Conservation (phyloP, 1,140 invertebrate species). For the Drosophila equinoxialis region DNA sequence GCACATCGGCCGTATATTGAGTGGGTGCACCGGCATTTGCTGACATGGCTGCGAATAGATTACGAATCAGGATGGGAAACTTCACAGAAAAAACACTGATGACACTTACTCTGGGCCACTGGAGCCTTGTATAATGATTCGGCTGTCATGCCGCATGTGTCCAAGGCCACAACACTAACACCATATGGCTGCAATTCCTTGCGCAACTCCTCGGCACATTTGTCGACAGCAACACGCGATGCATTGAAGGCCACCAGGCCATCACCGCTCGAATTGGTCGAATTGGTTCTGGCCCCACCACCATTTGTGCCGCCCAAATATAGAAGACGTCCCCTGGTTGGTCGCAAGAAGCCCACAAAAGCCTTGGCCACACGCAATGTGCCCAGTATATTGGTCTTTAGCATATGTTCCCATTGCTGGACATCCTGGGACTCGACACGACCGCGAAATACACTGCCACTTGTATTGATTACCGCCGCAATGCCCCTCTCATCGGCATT, state of each 20-base stretch:
- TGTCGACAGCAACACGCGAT: conserved; percentile 88
- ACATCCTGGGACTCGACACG: conserved; percentile 88
- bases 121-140: conserved; percentile 86
- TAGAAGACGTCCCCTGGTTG: conserved; percentile 85
- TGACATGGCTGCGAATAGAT: conserved; percentile 48
- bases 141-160: conserved; percentile 88
- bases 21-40: conserved; percentile 70
- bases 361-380: conserved; percentile 89
- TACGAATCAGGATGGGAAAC: neutral
- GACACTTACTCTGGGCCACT: conserved; percentile 84
- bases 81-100: too few relatives aligned
- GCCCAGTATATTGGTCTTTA: conserved; percentile 90
- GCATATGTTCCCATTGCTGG: conserved; percentile 89
- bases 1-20: conserved; percentile 82
- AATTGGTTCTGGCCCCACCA: conserved; percentile 22
- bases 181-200: conserved; percentile 87
- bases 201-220: conserved; percentile 88
- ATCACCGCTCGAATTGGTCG: conserved; percentile 80
- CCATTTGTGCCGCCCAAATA: conserved; percentile 84
- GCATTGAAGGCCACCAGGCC: conserved; percentile 88
- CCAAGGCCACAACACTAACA: conserved; percentile 89
- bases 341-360: conserved; percentile 88
- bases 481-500: conserved; percentile 92
- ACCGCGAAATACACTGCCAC: conserved; percentile 88
- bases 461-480: conserved; percentile 92